Conservation (phyloP, 2,888 invertebrate species). For the Elegia similella region DNA sequence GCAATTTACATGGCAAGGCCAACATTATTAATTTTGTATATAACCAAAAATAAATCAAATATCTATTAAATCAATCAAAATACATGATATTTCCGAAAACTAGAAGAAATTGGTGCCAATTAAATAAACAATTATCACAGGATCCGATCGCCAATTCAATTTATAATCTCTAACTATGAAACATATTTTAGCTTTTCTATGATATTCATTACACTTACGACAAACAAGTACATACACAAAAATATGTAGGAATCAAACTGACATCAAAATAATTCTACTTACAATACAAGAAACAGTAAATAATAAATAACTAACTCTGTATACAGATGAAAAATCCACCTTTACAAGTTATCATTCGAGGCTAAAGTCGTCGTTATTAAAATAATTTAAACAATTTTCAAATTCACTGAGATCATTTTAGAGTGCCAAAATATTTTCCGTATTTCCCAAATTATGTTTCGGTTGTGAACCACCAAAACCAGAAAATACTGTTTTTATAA, state of each 20-base stretch:
- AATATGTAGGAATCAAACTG: constrained; percentile 1
- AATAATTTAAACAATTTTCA: background rate
- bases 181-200: constrained; percentile 1
- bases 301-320: constrained; percentile 23
- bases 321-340: constrained; percentile 25
- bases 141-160: constrained; percentile 50
- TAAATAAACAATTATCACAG: constrained; percentile 62
- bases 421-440: constrained; percentile 5
- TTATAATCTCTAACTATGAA: constrained; percentile 22
- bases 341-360: constrained; percentile 7
- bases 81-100: background rate
- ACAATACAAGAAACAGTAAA: constrained; percentile 24
- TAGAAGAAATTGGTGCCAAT: background rate
- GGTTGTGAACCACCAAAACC: background rate
- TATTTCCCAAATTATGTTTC: background rate
- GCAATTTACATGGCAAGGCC: constrained; percentile 70
- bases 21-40: constrained; percentile 27
- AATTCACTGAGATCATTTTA: constrained; percentile 21
- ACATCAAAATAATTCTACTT: constrained; percentile 19
- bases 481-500: background rate
- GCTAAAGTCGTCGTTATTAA: background rate
- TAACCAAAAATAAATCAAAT: background rate
- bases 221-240: background rate
- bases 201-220: background rate
- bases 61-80: background rate